phyloP scores from a whole-genome alignment of 2,113 vertebrate species.

The Corvus cornix region DNA sequence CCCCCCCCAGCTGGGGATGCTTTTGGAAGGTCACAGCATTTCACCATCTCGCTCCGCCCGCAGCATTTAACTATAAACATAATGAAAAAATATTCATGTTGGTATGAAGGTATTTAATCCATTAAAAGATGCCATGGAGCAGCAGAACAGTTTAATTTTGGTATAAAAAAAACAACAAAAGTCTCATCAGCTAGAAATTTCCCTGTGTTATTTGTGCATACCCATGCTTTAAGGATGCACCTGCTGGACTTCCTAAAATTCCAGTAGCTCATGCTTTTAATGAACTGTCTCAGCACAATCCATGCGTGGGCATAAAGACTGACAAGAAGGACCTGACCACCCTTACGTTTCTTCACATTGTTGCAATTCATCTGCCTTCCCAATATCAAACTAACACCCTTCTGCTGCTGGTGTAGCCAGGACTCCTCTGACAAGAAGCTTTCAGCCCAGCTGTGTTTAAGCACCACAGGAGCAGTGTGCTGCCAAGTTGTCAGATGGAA shows the following conservation, averaged over 20 bases:
- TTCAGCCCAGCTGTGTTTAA: background rate
- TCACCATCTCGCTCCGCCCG: no score
- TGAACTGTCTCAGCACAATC: background rate
- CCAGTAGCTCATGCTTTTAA: background rate
- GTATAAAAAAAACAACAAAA: background rate
- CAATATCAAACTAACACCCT: background rate
- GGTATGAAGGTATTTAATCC: background rate
- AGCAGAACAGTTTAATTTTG: background rate
- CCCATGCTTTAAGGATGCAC: background rate
- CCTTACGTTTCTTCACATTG: background rate
- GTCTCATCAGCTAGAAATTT: background rate
- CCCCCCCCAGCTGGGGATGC: no score
- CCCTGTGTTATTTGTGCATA: background rate
- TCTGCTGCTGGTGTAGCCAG: background rate
- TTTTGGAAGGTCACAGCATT: no score
- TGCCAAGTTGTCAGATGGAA: background rate
- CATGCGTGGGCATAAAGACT: rapidly evolving
- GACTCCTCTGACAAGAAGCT: background rate
- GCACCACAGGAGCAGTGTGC: rapidly evolving
- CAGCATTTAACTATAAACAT: background rate
- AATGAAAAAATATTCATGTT: background rate
- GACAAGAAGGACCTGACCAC: background rate
- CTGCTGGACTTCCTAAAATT: background rate
- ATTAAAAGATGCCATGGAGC: background rate
- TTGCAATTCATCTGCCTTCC: background rate